Evolutionary conservation across 1,140 invertebrate species (phyloP).

Genomic region (Dryas iulia): DNA sequence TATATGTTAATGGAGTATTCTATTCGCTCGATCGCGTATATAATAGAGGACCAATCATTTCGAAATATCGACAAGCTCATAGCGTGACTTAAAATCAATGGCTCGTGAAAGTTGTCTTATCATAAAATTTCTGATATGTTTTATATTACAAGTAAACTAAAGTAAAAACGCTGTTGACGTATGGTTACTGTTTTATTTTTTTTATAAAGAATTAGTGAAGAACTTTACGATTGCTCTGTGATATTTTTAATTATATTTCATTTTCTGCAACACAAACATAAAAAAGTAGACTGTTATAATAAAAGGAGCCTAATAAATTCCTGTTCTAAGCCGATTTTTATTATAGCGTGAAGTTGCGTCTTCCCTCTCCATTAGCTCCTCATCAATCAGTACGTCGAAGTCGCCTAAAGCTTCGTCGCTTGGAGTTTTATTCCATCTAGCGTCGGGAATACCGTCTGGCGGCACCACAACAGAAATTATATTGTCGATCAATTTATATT

Average conservation of each 20-base stretch:
- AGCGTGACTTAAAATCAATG: neutral
- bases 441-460: conserved; percentile 92
- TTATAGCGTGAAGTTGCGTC: no score
- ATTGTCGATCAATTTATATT: conserved; percentile 96
- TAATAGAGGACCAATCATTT: neutral
- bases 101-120: neutral
- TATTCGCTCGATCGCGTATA: neutral
- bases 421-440: conserved; percentile 93
- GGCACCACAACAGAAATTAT: conserved; percentile 94
- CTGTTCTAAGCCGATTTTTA: no score
- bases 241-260: neutral
- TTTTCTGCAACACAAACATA: neutral
- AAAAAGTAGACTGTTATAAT: neutral
- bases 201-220: neutral
- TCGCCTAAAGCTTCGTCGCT: conserved; percentile 89
- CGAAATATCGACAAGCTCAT: neutral
- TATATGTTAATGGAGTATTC: no score
- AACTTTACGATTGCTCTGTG: no score
- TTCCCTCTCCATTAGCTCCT: conserved; percentile 82
- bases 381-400: conserved; percentile 94
- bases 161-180: no score
- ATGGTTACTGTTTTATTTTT: no score
- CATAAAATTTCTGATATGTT: no score
- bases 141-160: no score
- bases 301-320: neutral